phyloP scores from a whole-genome alignment of 1,140 invertebrate species.

The Sycophaga agraensis region DNA sequence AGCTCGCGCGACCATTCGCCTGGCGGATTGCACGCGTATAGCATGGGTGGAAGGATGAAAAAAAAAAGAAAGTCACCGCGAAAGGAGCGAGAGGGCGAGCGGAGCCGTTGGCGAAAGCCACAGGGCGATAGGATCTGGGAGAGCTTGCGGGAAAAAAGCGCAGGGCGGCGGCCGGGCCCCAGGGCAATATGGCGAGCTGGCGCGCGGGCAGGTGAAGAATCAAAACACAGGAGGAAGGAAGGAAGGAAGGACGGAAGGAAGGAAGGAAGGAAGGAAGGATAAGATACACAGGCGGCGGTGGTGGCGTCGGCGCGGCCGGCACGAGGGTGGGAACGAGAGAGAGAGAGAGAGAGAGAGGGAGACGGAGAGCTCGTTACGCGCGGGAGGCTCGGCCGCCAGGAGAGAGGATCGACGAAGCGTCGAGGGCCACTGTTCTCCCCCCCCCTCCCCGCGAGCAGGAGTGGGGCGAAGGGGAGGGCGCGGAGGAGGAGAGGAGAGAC shows the following conservation, averaged over 20 bases:
- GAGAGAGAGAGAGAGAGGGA: background rate
- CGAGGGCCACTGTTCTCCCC: background rate
- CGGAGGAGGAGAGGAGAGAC: background rate
- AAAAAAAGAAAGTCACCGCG: background rate
- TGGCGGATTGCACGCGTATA: too few relatives aligned
- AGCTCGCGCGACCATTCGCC: too few relatives aligned
- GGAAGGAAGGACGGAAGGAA: slow-evolving; percentile 28
- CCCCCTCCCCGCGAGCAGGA: too few relatives aligned
- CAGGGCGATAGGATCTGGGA: too few relatives aligned
- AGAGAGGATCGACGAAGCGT: background rate
- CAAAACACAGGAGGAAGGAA: slow-evolving; percentile 22
- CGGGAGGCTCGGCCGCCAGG: background rate
- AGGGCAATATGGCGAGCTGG: slow-evolving; percentile 21
- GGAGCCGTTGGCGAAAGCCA: background rate
- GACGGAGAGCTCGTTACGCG: background rate
- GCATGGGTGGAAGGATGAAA: too few relatives aligned
- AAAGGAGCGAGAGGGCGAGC: slow-evolving; percentile 10
- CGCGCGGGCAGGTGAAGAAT: slow-evolving; percentile 9
- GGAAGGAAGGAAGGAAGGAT: slow-evolving; percentile 35
- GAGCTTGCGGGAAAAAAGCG: background rate
- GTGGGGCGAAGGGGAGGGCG: background rate
- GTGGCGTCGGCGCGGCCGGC: slow-evolving; percentile 6
- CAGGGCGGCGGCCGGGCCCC: background rate
- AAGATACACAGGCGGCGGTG: slow-evolving; percentile 30
- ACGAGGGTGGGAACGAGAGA: background rate